phyloP scores from a whole-genome alignment of 2,888 invertebrate genomes.

The Homarus gammarus region DNA sequence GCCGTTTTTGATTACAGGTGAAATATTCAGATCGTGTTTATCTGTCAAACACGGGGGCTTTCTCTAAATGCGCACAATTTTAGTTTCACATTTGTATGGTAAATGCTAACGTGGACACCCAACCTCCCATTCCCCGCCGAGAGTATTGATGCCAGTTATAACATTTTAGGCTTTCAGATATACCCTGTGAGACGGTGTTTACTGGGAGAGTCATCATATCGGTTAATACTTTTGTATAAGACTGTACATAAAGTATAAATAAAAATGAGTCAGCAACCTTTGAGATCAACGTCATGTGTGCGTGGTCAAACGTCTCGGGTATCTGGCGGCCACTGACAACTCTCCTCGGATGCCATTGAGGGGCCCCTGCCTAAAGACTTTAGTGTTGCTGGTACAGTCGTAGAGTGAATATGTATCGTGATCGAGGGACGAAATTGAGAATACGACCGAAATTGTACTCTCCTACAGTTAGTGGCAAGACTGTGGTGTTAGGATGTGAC shows the following conservation, averaged over 20 bases:
- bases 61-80: slow-evolving; percentile 45
- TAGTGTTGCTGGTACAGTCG: slow-evolving; percentile 65
- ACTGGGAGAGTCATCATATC: too few relatives aligned
- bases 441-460: slow-evolving; percentile 64
- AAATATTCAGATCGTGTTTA: background rate
- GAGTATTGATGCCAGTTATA: slow-evolving; percentile 20
- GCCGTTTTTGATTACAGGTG: background rate
- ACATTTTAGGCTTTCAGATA: background rate
- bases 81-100: slow-evolving; percentile 68
- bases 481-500: slow-evolving; percentile 69
- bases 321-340: slow-evolving; percentile 63
- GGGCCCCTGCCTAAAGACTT: slow-evolving; percentile 75
- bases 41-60: slow-evolving; percentile 16
- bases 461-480: slow-evolving; percentile 49
- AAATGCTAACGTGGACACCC: slow-evolving; percentile 63
- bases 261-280: background rate
- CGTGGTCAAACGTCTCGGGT: background rate
- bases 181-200: background rate
- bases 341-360: slow-evolving; percentile 71
- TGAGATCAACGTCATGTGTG: background rate
- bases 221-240: background rate
- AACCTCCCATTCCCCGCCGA: slow-evolving; percentile 54
- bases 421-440: slow-evolving; percentile 69
- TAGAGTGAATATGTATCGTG: slow-evolving; percentile 71
- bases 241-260: background rate